These are phyloP conservation scores for Caenorhabditis sp. DNA, from an alignment of 2,888 invertebrate genomes.

Conservation along the genomic window DNA sequence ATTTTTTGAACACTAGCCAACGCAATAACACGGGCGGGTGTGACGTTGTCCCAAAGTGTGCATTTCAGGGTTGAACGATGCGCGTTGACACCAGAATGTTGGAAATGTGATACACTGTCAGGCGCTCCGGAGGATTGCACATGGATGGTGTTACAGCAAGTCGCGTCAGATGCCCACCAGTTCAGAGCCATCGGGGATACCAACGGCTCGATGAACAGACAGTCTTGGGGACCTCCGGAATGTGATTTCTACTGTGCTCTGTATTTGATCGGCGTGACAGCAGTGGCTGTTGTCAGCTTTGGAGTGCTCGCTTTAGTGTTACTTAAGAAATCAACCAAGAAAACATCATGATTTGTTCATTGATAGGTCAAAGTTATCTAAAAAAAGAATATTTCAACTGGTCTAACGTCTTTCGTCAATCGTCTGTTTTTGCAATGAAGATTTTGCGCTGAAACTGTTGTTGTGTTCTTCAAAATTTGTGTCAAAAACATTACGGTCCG, in stretches of 20 bases:
- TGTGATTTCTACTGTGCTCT: conserved; percentile 55
- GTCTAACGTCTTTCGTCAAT: conserved; percentile 7
- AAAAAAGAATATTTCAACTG: conserved; percentile 5
- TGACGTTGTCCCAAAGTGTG: conserved; percentile 42
- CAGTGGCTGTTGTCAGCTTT: conserved; percentile 26
- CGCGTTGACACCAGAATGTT: conserved; percentile 49
- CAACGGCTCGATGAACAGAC: conserved; percentile 27
- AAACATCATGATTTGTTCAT: conserved; percentile 18
- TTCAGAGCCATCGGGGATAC: conserved; percentile 15
- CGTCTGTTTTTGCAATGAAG: conserved; percentile 33
- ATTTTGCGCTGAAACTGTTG: neutral
- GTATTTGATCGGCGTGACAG: conserved; percentile 19
- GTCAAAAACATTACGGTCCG: neutral
- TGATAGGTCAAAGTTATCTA: neutral
- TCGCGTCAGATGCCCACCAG: conserved; percentile 34
- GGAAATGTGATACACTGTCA: conserved; percentile 48
- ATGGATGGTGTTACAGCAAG: conserved; percentile 44
- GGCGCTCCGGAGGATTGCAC: conserved; percentile 48
- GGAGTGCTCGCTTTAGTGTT: conserved; percentile 24
- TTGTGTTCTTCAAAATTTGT: conserved; percentile 1
- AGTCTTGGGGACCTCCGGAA: conserved; percentile 59
- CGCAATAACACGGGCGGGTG: conserved; percentile 19
- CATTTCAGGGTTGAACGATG: conserved; percentile 51
- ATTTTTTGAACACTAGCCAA: conserved; percentile 34
- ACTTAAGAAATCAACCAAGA: conserved; percentile 37